These are phyloP conservation scores for Micropoecilia bifurca DNA, from an alignment of 2,797 vertebrate genomes.

Conservation along the genomic window DNA sequence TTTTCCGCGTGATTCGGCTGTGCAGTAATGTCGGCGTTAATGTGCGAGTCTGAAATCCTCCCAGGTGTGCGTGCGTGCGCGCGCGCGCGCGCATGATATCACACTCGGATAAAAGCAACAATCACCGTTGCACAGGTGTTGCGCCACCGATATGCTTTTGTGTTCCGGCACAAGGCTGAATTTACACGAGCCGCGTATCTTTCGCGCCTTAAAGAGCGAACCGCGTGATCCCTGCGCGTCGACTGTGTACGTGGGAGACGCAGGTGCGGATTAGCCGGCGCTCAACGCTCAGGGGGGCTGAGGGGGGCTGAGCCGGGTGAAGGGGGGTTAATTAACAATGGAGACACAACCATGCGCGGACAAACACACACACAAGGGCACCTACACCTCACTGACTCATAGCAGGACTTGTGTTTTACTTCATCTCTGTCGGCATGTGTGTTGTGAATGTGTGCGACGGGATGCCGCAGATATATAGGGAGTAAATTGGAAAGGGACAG, in stretches of 20 bases:
- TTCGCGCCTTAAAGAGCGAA: constrained; percentile 47
- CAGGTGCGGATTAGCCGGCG: constrained; percentile 80
- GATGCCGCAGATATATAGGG: constrained; percentile 54
- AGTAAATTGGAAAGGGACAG: constrained; percentile 63
- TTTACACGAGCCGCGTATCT: constrained; percentile 59
- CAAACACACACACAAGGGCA: constrained; percentile 36
- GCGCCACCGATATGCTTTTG: constrained; percentile 68
- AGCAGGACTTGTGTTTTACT: constrained; percentile 44
- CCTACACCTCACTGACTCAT: constrained; percentile 28
- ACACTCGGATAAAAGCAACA: constrained; percentile 50
- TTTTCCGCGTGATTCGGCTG: constrained; percentile 31
- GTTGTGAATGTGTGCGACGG: constrained; percentile 65
- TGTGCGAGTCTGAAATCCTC: constrained; percentile 50
- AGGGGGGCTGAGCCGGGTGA: constrained; percentile 64
- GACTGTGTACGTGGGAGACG: constrained; percentile 40
- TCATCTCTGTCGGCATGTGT: constrained; percentile 58
- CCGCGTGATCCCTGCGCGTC: constrained; percentile 31
- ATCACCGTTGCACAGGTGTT: constrained; percentile 63
- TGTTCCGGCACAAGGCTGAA: constrained; percentile 53
- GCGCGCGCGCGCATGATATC: constrained; percentile 63
- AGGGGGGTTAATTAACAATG: constrained; percentile 79
- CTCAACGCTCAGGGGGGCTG: too few species aligned
- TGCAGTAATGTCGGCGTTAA: constrained; percentile 50
- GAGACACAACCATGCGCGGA: constrained; percentile 38
- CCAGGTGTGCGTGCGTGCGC: constrained; percentile 68